phyloP scores from a whole-genome alignment of 2,888 invertebrate genomes.

The Acanthosepion lycidas region DNA sequence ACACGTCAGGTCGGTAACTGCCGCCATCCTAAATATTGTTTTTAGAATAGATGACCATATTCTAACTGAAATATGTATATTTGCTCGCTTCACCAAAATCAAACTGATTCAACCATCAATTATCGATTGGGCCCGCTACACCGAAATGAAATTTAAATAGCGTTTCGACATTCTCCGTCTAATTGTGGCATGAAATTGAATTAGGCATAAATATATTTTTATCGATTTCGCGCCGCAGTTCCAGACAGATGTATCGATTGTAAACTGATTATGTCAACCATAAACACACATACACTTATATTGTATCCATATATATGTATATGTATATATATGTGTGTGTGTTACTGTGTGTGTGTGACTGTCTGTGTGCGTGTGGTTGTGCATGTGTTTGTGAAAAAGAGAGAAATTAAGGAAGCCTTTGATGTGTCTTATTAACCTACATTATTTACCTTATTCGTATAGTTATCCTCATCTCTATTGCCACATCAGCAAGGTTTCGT shows the following conservation, averaged over 20 bases:
- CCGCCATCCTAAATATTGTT: not conserved
- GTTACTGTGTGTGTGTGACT: too few species aligned
- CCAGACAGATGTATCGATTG: slow-evolving; percentile 18
- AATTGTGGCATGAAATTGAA: not conserved
- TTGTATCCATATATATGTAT: too few species aligned
- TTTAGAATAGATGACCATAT: not conserved
- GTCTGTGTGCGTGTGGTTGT: too few species aligned
- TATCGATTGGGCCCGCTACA: not conserved
- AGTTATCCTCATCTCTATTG: too few species aligned
- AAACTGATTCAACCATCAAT: not conserved
- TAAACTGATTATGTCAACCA: not conserved
- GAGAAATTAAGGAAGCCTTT: too few species aligned
- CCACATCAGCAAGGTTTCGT: too few species aligned
- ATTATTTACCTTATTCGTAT: too few species aligned
- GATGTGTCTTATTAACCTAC: too few species aligned
- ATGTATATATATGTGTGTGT: too few species aligned
- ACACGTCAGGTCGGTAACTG: not conserved
- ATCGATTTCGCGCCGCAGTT: not conserved
- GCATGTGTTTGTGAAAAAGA: too few species aligned
- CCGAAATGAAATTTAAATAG: not conserved
- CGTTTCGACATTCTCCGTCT: not conserved
- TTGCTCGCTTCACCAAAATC: not conserved
- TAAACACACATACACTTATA: not conserved
- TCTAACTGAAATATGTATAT: not conserved
- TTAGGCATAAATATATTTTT: not conserved